Percentiles rank a stretch among this genome's conserved stretches.
Conservation (phyloP, 2,113 vertebrate genomes). For the Neodon shergylaensis region DNA sequence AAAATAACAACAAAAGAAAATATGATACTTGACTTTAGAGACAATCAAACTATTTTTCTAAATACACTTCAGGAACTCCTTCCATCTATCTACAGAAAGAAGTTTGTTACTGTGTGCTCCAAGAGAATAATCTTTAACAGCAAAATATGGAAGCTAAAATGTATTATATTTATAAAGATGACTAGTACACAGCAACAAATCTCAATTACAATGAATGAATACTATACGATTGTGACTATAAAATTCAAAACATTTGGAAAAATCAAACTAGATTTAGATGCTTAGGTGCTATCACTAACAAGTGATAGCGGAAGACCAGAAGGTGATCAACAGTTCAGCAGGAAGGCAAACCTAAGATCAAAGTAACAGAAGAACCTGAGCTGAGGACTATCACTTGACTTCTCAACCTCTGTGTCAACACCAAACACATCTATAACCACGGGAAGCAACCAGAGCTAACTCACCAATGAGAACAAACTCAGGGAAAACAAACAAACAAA, state of each 20-base stretch:
- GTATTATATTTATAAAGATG: background rate
- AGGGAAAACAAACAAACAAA: background rate
- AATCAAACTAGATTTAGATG: background rate
- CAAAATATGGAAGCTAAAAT: background rate
- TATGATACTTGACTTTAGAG: background rate
- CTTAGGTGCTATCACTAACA: rapidly evolving
- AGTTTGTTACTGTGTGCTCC: background rate
- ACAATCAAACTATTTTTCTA: background rate
- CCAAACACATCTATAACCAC: background rate
- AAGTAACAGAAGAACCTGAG: background rate
- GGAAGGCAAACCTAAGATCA: background rate
- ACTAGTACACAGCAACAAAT: background rate
- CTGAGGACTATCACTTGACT: background rate
- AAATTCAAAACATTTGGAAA: background rate
- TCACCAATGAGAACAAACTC: background rate
- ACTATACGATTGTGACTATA: background rate
- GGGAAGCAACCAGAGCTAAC: background rate
- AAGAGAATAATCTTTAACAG: background rate
- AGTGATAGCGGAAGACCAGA: background rate
- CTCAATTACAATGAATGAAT: background rate
- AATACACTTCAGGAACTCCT: background rate
- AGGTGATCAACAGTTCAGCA: background rate
- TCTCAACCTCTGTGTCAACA: background rate
- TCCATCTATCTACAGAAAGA: background rate
- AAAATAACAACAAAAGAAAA: background rate